Conservation (phyloP, 2,888 invertebrate genomes). For the Leptothorax acervorum region DNA sequence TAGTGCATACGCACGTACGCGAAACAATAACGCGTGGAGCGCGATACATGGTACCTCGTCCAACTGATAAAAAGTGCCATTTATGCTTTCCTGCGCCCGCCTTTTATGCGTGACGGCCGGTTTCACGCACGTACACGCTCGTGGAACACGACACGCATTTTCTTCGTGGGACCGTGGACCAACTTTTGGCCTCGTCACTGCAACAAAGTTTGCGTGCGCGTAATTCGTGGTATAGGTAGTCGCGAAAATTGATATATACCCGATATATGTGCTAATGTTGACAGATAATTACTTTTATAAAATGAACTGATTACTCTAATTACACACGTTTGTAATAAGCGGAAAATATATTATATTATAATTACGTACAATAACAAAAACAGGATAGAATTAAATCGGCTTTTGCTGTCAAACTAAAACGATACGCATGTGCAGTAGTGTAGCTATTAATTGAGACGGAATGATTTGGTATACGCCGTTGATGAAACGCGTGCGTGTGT, state of each 20-base stretch:
- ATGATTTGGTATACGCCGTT: background rate
- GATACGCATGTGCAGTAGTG: background rate
- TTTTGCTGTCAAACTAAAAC: background rate
- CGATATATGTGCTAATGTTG: background rate
- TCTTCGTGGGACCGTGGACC: conserved; percentile 29
- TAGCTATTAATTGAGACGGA: conserved; percentile 23
- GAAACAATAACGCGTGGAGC: conserved; percentile 74
- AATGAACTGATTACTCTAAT: background rate
- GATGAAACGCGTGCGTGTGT: background rate
- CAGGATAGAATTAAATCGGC: background rate
- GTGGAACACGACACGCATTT: conserved; percentile 54
- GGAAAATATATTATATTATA: background rate
- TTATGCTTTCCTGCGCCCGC: conserved; percentile 74
- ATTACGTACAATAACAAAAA: background rate
- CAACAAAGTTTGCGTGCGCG: conserved; percentile 1
- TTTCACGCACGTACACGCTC: conserved; percentile 36
- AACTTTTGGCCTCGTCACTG: conserved; percentile 47
- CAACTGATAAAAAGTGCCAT: conserved; percentile 73
- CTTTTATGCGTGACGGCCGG: conserved; percentile 62
- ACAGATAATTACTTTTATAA: background rate
- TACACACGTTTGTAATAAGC: background rate
- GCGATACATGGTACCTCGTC: conserved; percentile 59
- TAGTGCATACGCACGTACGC: conserved; percentile 72
- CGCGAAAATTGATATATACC: background rate
- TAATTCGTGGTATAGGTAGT: background rate